phyloP scores from a whole-genome alignment of 2,888 invertebrate genomes.

The Ichneumon xanthorius region DNA sequence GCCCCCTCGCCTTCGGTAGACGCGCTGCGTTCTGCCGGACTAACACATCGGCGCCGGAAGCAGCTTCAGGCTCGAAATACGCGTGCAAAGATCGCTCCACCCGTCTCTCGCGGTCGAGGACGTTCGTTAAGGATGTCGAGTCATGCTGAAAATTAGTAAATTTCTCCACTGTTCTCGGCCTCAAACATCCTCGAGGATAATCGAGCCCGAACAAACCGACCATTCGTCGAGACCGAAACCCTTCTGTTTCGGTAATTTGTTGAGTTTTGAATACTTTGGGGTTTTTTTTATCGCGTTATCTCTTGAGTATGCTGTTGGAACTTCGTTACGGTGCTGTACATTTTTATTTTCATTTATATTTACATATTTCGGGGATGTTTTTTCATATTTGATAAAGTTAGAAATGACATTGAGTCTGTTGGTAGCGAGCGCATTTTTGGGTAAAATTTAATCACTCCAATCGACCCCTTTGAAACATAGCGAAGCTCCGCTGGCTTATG shows the following conservation, averaged over 20 bases:
- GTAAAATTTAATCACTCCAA: background rate
- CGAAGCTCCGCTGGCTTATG: background rate
- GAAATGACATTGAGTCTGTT: background rate
- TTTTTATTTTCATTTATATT: background rate
- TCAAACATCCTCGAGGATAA: constrained; percentile 11
- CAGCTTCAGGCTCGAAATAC: background rate
- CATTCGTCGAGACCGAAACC: background rate
- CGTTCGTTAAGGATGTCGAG: background rate
- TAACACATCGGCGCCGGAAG: constrained; percentile 26
- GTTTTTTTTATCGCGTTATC: background rate
- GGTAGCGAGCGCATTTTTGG: background rate
- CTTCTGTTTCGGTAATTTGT: background rate
- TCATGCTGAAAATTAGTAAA: background rate
- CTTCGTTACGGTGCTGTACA: background rate
- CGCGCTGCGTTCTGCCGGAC: constrained; percentile 35
- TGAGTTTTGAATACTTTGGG: background rate
- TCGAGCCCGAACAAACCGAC: background rate
- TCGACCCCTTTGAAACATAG: background rate
- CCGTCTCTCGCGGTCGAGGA: background rate
- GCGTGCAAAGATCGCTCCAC: background rate
- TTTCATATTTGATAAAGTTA: background rate
- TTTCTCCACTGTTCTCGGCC: background rate
- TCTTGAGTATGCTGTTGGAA: background rate
- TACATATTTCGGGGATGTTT: background rate
- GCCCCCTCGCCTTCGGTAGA: background rate